Percentiles rank a stretch among this genome's conserved stretches.
phyloP scores from a whole-genome alignment of 2,888 invertebrate species.

The Zonitis immaculata region DNA sequence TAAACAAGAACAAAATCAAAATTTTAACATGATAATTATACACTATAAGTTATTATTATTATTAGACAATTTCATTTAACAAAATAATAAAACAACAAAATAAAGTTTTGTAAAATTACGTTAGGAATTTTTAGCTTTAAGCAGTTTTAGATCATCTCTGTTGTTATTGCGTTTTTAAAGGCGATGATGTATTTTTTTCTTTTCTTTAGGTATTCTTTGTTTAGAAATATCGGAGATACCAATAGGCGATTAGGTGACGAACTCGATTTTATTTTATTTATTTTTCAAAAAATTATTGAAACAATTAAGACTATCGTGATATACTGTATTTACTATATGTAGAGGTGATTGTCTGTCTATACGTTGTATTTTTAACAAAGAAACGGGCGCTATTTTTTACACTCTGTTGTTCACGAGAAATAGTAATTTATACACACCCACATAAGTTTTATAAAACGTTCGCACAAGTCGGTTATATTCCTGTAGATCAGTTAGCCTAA shows the following conservation, averaged over 20 bases:
- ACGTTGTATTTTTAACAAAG: not conserved
- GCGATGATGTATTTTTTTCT: no score
- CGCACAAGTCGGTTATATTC: constrained; percentile 3
- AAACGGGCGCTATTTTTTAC: not conserved
- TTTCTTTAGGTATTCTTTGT: no score
- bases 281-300: no score
- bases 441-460: constrained; percentile 4
- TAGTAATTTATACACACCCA: constrained; percentile 17
- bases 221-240: not conserved
- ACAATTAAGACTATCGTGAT: not conserved
- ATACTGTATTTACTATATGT: no score
- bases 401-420: constrained; percentile 8
- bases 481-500: constrained; percentile 4
- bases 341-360: not conserved
- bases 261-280: no score
- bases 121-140: no score
- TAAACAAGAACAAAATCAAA: not conserved
- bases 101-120: not conserved
- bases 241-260: not conserved
- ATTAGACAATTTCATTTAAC: no score
- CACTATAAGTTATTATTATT: no score
- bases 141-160: not conserved
- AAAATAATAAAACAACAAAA: no score
- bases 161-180: not conserved
- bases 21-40: not conserved